These are phyloP conservation scores for Eilema depressum DNA, from an alignment of 2,888 invertebrate species.

Conservation along the genomic window DNA sequence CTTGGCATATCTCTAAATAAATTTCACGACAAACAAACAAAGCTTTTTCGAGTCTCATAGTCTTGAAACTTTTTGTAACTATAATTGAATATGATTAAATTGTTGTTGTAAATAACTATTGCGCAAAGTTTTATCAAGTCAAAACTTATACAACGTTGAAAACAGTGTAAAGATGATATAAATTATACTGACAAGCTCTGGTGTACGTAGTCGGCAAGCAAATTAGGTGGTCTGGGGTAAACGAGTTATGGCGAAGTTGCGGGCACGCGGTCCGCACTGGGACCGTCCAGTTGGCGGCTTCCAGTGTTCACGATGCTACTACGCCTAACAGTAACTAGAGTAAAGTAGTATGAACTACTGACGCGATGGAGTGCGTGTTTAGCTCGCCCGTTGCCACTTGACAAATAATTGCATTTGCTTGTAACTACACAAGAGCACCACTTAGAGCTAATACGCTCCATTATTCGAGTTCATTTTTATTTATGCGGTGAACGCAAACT, in stretches of 20 bases:
- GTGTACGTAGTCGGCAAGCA: slow-evolving; percentile 72
- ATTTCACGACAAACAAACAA: neutral
- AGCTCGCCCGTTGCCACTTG: slow-evolving; percentile 40
- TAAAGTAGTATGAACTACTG: slow-evolving; percentile 53
- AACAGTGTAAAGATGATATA: slow-evolving; percentile 64
- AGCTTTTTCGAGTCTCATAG: slow-evolving; percentile 2
- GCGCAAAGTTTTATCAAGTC: slow-evolving; percentile 18
- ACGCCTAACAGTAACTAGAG: slow-evolving; percentile 49
- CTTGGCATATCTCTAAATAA: neutral
- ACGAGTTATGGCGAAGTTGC: slow-evolving; percentile 79
- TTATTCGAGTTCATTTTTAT: slow-evolving; percentile 5
- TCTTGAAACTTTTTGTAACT: neutral
- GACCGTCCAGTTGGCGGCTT: slow-evolving; percentile 57
- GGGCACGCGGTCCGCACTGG: slow-evolving; percentile 63
- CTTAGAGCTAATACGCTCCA: slow-evolving; percentile 1
- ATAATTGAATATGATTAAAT: slow-evolving; percentile 34
- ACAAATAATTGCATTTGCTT: slow-evolving; percentile 43
- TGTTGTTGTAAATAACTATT: slow-evolving; percentile 29
- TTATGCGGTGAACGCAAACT: neutral
- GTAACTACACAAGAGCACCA: slow-evolving; percentile 15
- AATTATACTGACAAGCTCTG: slow-evolving; percentile 74
- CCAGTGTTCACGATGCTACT: slow-evolving; percentile 51
- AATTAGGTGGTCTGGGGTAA: slow-evolving; percentile 79
- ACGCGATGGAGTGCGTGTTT: slow-evolving; percentile 45
- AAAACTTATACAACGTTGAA: slow-evolving; percentile 48